Base-by-base conservation (phyloP, 1,140 invertebrate species). In the Drosophila equinoxialis region DNA sequence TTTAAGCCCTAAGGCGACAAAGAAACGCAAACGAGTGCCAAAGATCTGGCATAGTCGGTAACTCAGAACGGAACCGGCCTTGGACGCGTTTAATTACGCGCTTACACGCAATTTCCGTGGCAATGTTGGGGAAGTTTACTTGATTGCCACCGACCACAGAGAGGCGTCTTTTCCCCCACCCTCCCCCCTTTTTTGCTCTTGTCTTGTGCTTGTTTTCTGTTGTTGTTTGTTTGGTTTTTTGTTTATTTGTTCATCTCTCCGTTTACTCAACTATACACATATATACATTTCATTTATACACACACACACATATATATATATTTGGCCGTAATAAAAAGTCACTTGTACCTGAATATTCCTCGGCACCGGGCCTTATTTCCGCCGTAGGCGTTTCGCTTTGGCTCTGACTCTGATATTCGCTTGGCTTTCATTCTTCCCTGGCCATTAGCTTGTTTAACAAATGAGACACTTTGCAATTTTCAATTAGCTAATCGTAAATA, bases 61-160 rank as follows among this genome's bases (percentile, higher is more conserved):
- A 17, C 45, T 20, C 17, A 23, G 17, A 51, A 51, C 45, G 8
- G 30, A 35, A 37, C 58, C 35, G 39, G 14, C 13, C 14, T 37
- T 26, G 10, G n/a, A 42, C 39, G 59, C 39, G 35, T 61, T 61
- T 61, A 61, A 61, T 61, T 61, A 61, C 13, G 59, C 59, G 59
- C 59, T 61, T 61, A 61, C 59, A 61, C 59, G 59, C 35, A 39
- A 61, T 41, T 61, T 61, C 39, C 37, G 39, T 5, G 39, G 23
- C 59, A 61, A 61, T 39, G 14, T 61, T 61, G 37, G 13, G 39
- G 23, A 64, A 48, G 39, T 64, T 41, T 42, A 61, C 59, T 41
- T 61, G 59, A 61, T 58, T 58, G n/a, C 30, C 55, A n/a, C 13
- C 55, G 13, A 35, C 55, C 55, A 37, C 4, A 6, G 8, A 42